Evolutionary conservation across 2,113 vertebrate genomes (phyloP).

Genomic region (Prietella phreatophila): DNA sequence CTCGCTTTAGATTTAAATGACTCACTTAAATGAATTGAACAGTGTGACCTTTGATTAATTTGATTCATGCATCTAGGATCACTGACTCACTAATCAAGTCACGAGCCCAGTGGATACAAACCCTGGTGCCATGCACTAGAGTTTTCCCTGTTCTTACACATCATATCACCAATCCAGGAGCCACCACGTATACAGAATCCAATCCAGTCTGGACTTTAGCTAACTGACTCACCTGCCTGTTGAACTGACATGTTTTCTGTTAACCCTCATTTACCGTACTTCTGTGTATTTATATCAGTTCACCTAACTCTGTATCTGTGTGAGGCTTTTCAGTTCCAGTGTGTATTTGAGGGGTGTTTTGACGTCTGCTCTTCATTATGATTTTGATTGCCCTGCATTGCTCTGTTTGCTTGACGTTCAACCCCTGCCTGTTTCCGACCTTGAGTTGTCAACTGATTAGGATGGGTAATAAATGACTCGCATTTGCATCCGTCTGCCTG

Average conservation of each 20-base stretch:
- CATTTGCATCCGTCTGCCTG: background rate
- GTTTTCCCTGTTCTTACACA: background rate
- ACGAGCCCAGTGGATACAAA: background rate
- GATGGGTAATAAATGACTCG: background rate
- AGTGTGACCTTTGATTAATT: conserved; percentile 7
- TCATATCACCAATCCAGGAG: background rate
- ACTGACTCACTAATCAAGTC: background rate
- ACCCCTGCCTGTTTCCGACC: background rate
- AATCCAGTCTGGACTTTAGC: background rate
- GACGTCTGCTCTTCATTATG: background rate
- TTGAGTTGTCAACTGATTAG: background rate
- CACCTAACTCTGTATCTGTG: background rate
- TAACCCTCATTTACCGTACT: background rate
- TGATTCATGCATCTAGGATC: background rate
- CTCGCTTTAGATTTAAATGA: background rate
- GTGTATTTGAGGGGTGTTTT: too few relatives aligned
- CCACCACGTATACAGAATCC: background rate
- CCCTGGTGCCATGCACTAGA: background rate
- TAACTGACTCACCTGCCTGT: background rate
- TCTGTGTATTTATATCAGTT: conserved; percentile 6
- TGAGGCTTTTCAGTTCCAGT: background rate
- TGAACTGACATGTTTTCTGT: background rate
- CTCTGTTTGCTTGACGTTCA: background rate
- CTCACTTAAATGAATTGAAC: background rate
- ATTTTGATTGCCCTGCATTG: background rate